Percentiles rank a stretch among this genome's conserved stretches.
Evolutionary conservation across 2,113 vertebrate species (phyloP).

Genomic region (Mixornis gularis): DNA sequence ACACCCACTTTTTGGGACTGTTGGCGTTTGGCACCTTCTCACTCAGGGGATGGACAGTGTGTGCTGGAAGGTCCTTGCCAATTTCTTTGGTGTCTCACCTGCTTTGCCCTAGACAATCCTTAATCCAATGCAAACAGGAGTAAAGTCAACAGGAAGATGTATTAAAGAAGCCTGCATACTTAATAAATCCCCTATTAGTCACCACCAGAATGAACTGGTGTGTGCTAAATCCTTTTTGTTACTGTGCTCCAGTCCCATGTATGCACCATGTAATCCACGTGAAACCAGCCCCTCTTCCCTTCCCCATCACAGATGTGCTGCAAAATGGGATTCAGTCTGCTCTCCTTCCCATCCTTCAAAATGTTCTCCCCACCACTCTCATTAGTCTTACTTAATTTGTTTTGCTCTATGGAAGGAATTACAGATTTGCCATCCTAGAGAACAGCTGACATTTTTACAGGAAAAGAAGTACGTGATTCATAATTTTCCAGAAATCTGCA

Average conservation of each 20-base stretch:
- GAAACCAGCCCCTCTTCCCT: background rate
- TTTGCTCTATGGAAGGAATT: constrained; percentile 37
- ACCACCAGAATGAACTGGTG: background rate
- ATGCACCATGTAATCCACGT: rapidly evolving
- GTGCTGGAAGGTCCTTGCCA: background rate
- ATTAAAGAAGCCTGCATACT: background rate
- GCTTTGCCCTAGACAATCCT: background rate
- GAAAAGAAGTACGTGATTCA: constrained; percentile 45
- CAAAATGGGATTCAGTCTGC: background rate
- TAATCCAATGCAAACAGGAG: background rate
- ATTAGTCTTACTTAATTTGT: constrained; percentile 42
- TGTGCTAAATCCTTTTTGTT: background rate
- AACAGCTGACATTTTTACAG: constrained; percentile 48
- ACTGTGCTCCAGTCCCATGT: background rate
- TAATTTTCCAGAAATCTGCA: constrained; percentile 41
- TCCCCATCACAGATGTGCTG: background rate
- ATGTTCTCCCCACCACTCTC: background rate
- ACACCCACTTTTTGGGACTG: background rate
- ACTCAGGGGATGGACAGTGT: background rate
- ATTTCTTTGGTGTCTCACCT: background rate
- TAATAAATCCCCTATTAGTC: background rate
- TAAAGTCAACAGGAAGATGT: background rate
- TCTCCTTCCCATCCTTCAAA: background rate
- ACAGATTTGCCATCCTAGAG: constrained; percentile 38
- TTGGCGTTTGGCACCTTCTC: background rate